Evolutionary conservation across 2,797 vertebrate species (phyloP).

Genomic region (Orestias chungarensis): DNA sequence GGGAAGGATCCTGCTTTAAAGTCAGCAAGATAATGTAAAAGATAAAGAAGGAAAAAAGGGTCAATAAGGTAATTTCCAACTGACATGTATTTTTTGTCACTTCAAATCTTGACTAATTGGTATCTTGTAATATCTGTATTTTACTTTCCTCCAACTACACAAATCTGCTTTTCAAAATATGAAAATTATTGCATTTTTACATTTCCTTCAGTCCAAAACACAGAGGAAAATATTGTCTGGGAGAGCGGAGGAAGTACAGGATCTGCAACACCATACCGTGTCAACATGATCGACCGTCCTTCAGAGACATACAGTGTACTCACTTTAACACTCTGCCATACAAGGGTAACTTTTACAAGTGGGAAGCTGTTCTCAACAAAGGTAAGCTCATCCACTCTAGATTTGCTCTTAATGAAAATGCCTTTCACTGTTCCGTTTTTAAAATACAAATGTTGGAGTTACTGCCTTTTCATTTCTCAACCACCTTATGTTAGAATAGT

Average conservation of each 20-base stretch:
- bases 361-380: constrained; percentile 87
- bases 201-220: constrained; percentile 82
- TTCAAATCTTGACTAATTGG: neutral
- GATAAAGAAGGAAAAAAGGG: too few relatives aligned
- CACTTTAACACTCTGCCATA: constrained; percentile 87
- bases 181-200: neutral
- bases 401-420: neutral
- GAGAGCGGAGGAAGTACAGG: constrained; percentile 85
- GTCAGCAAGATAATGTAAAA: too few relatives aligned
- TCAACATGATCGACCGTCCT: constrained; percentile 75
- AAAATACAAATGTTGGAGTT: neutral
- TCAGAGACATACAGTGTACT: constrained; percentile 90
- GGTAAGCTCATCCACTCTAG: constrained; percentile 73
- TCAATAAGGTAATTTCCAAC: neutral
- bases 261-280: constrained; percentile 85
- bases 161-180: neutral
- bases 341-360: constrained; percentile 89
- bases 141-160: neutral
- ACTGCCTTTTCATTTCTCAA: neutral
- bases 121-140: neutral
- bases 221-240: constrained; percentile 90
- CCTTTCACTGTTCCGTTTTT: neutral
- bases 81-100: neutral
- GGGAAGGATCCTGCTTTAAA: neutral
- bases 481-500: neutral